Conservation (phyloP, 2,113 vertebrate species). For the Corythoichthys intestinalis region DNA sequence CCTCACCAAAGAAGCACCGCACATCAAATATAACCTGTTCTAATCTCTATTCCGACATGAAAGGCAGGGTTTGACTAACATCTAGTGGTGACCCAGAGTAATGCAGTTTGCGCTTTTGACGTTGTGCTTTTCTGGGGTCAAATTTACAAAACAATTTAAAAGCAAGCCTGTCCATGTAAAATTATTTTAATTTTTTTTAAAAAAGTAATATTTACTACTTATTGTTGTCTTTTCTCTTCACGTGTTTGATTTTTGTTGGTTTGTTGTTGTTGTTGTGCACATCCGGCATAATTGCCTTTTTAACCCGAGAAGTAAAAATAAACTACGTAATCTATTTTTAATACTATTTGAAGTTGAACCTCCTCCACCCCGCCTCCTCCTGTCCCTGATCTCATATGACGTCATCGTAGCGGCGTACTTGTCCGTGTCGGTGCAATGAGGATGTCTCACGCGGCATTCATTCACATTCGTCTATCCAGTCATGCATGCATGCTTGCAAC, state of each 20-base stretch:
- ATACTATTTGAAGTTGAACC: background rate
- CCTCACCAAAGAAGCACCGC: no score
- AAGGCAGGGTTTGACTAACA: conserved; percentile 34
- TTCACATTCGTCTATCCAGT: background rate
- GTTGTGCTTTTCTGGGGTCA: background rate
- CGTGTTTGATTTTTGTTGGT: background rate
- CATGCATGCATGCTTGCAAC: background rate
- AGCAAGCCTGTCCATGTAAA: no score
- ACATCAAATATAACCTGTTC: no score
- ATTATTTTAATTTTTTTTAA: no score
- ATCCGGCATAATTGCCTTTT: background rate
- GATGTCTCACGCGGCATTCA: background rate
- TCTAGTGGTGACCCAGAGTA: conserved; percentile 35
- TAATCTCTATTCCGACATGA: conserved; percentile 16
- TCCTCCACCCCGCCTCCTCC: background rate
- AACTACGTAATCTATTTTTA: conserved; percentile 21
- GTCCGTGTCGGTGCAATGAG: conserved; percentile 8
- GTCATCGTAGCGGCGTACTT: conserved; percentile 41
- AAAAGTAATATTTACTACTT: no score
- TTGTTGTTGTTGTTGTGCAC: background rate
- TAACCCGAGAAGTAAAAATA: background rate
- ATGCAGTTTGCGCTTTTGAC: background rate
- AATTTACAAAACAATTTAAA: background rate
- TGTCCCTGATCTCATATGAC: conserved; percentile 39
- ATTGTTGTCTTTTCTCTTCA: no score